Evolutionary conservation across 2,113 vertebrate species (phyloP), one percentile per base, ranked within the genome.

Genomic region (Dipodomys spectabilis): DNA sequence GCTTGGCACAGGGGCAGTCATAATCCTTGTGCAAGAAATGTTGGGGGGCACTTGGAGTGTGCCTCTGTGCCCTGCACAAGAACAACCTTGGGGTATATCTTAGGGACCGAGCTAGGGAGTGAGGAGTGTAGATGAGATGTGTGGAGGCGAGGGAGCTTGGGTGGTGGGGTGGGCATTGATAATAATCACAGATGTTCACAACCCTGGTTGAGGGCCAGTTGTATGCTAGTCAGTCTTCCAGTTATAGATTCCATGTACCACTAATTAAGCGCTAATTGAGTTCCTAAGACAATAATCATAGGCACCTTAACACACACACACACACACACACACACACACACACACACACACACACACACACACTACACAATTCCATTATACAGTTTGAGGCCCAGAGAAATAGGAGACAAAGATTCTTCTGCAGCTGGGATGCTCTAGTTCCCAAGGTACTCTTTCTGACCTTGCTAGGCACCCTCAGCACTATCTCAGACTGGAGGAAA

Each of bases 231-330:
- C 3, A 19, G 18, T 39, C 49, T 45, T 84, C 44, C 23, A 28
- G n/a, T 16, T 7, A 6, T 19, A 15, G 12, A 3, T 20, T 5
- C 0, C 20, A 0, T 12, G 53, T 7, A 0, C 16, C 0, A 0
- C 32, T 64, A 64, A 25, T 64, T 64, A 64, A 64, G 23, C 62
- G 11, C 62, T n/a, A 2, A 9, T 30, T 25, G 8, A 30, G 35
- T 45, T 64, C 30, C 2, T 27, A 23, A 86, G 60, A 19, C 35
- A 27, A 3, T 57, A 57, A 57, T 57, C 12, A 57, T 18, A 57
- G 15, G 53, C 15, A 57, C 53, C 53, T 57, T 57, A 57, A 57
- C 12, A 57, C 53, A 57, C 12, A 39, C 39, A 39, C 39, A 39
- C 39, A 39, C 39, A 39, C 39, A 39, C 39, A 39, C 39, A 39